Evolutionary conservation across 2,888 invertebrate genomes (phyloP), one percentile per base, ranked within the genome.

Genomic region (Drosophila atripex): DNA sequence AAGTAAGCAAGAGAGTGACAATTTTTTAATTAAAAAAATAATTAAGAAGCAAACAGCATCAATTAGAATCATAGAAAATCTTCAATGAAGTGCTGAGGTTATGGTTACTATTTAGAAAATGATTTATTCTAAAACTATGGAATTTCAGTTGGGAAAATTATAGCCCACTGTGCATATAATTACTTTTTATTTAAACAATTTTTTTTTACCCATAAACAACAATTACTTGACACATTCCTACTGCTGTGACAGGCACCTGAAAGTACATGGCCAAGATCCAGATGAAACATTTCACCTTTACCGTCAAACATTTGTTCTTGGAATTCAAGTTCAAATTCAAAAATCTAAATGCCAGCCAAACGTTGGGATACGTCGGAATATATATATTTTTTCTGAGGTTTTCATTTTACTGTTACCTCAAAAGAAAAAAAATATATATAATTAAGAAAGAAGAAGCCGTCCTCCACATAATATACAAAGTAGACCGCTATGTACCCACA

Each of bases 1-100:
- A 92, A 92, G 92, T 92, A 92, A 92, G 92, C 76, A n/a, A 54
- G 21, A n/a, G 14, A 68, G 58, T 60, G 54, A 55, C 9, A 41
- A 18, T 3, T n/a, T 35, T 35, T 35, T n/a, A n/a, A 14, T 35
- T 2, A 6, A 35, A 14, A 35, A 14, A 35, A 35, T 35, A 32
- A 32, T 3, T 35, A 35, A 5, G 6, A 32, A 4, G 2, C 0
- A 25, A 25, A 25, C 7, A 25, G 25, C 2, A 7, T 25, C 7
- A 7, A 7, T 1, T 7, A 25, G 8, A 9, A 3, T 3, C 28
- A 8, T 28, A 28, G 28, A 28, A 9, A 28, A 6, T 28, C 4
- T 1, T 32, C 32, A 32, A 11, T 12, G 1, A 32, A 32, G 32
- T 32, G 1, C 5, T 32, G n/a, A 12, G 0, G 32, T 12, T 32